Base-by-base conservation (phyloP, 2,113 vertebrate genomes). In the Scomber japonicus region DNA sequence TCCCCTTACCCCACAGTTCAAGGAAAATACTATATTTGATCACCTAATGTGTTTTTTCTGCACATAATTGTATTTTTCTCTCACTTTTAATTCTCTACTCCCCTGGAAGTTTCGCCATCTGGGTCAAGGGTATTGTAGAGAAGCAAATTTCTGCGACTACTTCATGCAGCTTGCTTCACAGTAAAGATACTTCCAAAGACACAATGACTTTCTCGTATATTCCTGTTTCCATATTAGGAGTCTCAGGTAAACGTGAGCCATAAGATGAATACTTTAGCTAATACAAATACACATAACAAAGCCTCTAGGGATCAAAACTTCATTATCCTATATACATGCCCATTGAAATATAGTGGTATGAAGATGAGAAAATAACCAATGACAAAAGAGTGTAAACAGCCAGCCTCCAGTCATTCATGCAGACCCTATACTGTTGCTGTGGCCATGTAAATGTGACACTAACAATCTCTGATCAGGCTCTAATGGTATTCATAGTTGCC, bases 401-500 rank as follows among this genome's bases (percentile, higher is more conserved):
- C 44, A 81, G 86, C 65, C 75, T 81, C 80, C 40, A 2, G 46
- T 74, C 83, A 80, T 56, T 87, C 78, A 86, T 66, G 70, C 81
- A 75, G 61, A 71, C 44, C 62, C 70, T 75, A 77, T 88, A 80
- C 63, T 74, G 75, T 86, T 86, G 75, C 81, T 84, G 72, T 75
- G 83, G 90, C 87, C 75, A 81, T 78, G 89, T 87, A 84, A 92
- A 89, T 91, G 83, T 91, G 89, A 92, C 77, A 83, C 82, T 91
- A 93, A 93, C 75, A 40, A 89, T 88, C 85, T 89, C 81, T 88
- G 90, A 94, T 95, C 87, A 90, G 75, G 45, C 77, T 81, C 65
- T 95, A 95, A 94, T 95, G 90, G 85, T 94, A 95, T 96, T 95
- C 94, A 95, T 92, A 92, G 92, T 90, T 91, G 90, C 92, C 89